Conservation (phyloP, 2,797 vertebrate species). For the Pseudochromis fuscus region DNA sequence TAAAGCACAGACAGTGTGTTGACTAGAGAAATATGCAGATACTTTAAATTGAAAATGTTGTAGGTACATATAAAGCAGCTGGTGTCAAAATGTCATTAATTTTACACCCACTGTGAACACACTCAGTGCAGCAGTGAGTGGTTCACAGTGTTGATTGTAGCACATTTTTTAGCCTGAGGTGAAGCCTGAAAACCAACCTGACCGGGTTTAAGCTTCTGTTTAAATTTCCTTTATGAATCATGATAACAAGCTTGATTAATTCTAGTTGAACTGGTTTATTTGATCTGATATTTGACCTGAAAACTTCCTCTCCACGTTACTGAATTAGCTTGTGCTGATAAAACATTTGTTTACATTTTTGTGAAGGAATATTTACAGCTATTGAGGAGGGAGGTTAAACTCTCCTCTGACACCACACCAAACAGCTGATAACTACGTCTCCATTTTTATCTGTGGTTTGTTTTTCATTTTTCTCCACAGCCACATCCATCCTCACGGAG, state of each 20-base stretch:
- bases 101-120: background rate
- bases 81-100: background rate
- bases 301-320: too few species aligned
- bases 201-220: background rate
- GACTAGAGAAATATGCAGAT: background rate
- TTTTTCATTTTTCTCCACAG: constrained; percentile 23
- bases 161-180: background rate
- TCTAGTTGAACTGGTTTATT: background rate
- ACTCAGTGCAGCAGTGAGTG: too few species aligned
- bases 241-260: too few species aligned
- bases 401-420: background rate
- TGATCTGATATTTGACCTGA: too few species aligned
- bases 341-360: background rate
- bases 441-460: background rate
- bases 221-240: too few species aligned
- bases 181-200: background rate
- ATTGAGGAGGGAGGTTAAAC: constrained; percentile 1
- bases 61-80: background rate
- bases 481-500: constrained; percentile 4
- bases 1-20: background rate
- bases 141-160: background rate
- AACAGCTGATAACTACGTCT: constrained; percentile 2
- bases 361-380: background rate
- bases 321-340: too few species aligned
- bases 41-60: background rate